These are phyloP conservation scores for Epirrhoe tristata DNA, from an alignment of 2,888 invertebrate species.

Conservation along the genomic window DNA sequence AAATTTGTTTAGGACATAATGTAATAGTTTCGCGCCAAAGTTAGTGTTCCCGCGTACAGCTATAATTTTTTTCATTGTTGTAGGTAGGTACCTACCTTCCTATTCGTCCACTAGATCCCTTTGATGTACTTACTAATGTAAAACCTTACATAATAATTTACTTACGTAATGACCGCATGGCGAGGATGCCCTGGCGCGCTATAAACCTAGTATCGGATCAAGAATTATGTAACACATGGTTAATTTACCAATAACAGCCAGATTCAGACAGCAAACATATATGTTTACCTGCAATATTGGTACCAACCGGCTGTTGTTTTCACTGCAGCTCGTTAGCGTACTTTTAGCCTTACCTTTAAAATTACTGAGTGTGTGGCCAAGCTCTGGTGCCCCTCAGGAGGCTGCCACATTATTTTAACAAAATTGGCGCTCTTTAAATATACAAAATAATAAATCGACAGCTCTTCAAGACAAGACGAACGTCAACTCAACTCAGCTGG, in stretches of 20 bases:
- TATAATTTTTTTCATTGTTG: background rate
- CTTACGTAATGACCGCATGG: conserved; percentile 75
- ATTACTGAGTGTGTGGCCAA: conserved; percentile 9
- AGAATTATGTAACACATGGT: conserved; percentile 51
- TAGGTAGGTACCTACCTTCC: conserved; percentile 1
- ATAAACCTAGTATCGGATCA: conserved; percentile 5
- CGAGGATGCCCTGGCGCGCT: conserved; percentile 44
- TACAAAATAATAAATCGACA: background rate
- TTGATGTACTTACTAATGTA: conserved; percentile 30
- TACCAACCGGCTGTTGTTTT: background rate
- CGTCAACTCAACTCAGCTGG: background rate
- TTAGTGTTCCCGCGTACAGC: background rate
- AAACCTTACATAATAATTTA: conserved; percentile 62
- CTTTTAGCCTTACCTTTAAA: conserved; percentile 29
- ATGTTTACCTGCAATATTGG: background rate
- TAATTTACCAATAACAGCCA: conserved; percentile 35
- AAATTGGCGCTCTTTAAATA: conserved; percentile 6
- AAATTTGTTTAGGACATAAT: no score
- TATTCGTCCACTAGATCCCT: background rate
- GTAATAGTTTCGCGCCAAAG: background rate
- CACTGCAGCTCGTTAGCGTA: background rate
- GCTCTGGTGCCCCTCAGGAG: conserved; percentile 16
- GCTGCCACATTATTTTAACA: conserved; percentile 5
- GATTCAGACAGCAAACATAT: conserved; percentile 2
- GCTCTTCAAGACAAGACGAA: background rate